Base-by-base conservation (phyloP, 2,113 vertebrate species). In the Ornithorhynchus anatinus region DNA sequence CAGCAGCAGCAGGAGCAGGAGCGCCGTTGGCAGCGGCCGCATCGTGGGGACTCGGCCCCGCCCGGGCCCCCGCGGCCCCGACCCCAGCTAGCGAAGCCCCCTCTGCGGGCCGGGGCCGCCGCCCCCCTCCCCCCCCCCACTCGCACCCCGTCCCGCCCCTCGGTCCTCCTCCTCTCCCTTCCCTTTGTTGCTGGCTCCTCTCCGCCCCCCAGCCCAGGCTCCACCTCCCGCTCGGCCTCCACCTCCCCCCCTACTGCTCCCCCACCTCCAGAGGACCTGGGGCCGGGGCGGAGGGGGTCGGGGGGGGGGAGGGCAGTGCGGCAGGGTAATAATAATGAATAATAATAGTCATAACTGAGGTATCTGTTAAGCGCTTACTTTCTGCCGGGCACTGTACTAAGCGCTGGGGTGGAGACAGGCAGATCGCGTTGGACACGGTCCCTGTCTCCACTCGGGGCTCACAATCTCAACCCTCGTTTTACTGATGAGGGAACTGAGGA, bases 141-240 rank as follows among this genome's bases (percentile, higher is more conserved):
- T 7, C 14, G 8, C 14, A 10, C 23, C 59, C 44, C 36, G 20
- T 16, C 70, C 9, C 25, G n/a, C 15, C 39, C 20, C 52, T 22
- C 33, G 27, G 59, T 48, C 27, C 19, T n/a, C 10, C 25, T 19
- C 42, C 37, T 4, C 11, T 8, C 73, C 31, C 79, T 81, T 77
- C 73, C 31, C 79, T 81, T 77, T 77, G 79, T 77, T 56, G 35
- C 54, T 27, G 73, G 69, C 79, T 69, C n/a, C n/a, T 20, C 43
- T 20, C 66, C 76, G 73, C 76, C 58, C 66, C 36, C 66, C 72
- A 19, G 77, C 69, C 79, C 76, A 83, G 69, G 77, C 84, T 83
- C 72, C 64, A 22, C 33, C 51, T 45, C 40, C 5, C 38, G 51
- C 40, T 31, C 1, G 29, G 52, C 38, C 19, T 17, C 51, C n/a